These are phyloP conservation scores for Bombus confusus DNA, from an alignment of 1,140 invertebrate genomes.

Conservation along the genomic window DNA sequence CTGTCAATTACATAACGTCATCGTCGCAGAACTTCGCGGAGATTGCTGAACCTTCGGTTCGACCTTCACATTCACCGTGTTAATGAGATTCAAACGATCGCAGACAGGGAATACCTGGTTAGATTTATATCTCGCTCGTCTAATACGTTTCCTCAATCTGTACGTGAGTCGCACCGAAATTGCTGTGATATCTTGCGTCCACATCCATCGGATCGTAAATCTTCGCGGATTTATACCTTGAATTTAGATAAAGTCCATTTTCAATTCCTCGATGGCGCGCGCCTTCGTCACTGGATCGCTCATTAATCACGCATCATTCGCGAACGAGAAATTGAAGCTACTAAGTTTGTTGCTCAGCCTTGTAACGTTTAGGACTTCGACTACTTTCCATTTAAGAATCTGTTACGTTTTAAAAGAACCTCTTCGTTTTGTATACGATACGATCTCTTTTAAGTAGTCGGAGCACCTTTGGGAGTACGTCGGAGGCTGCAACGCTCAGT, in stretches of 20 bases:
- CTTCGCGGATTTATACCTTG: neutral
- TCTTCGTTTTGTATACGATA: neutral
- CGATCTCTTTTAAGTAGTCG: neutral
- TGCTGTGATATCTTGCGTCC: neutral
- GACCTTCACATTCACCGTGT: slow-evolving; percentile 6
- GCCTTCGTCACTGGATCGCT: neutral
- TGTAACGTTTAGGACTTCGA: neutral
- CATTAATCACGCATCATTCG: neutral
- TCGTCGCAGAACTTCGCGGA: neutral
- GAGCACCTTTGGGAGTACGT: neutral
- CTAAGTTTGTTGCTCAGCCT: neutral
- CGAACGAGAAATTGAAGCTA: neutral
- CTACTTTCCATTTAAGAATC: neutral
- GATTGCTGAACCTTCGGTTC: neutral
- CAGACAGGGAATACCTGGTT: neutral
- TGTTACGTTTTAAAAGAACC: neutral
- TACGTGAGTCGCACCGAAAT: neutral
- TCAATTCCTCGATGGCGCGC: neutral
- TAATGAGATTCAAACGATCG: slow-evolving; percentile 8
- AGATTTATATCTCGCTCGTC: slow-evolving; percentile 11
- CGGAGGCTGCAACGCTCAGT: neutral
- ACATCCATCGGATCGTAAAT: neutral
- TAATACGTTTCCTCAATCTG: neutral
- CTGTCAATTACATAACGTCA: slow-evolving; percentile 5
- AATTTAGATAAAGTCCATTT: neutral